Conservation (phyloP, 2,113 vertebrate species). For the Suricata suricatta region DNA sequence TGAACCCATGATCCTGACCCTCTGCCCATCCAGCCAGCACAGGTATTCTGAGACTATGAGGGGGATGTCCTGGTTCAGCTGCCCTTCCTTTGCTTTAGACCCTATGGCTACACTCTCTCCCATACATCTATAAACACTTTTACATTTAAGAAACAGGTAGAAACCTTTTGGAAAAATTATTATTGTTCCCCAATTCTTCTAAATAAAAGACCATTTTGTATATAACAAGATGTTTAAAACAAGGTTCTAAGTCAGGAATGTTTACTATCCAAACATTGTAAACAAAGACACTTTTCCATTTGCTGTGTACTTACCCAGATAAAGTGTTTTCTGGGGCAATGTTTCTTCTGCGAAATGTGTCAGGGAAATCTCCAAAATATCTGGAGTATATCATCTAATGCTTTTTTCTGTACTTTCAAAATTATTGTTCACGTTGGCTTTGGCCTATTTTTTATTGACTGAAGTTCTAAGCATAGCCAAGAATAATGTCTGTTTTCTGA, state of each 20-base stretch:
- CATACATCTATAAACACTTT: not conserved
- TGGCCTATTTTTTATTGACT: not conserved
- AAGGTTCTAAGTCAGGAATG: not conserved
- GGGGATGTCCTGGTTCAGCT: not conserved
- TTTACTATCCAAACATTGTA: not conserved
- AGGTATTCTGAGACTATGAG: not conserved
- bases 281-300: not conserved
- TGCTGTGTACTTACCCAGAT: not conserved
- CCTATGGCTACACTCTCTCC: not conserved
- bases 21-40: not conserved
- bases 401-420: not conserved
- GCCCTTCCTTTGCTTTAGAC: not conserved
- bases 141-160: not conserved
- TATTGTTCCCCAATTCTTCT: not conserved
- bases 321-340: not conserved
- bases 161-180: not conserved
- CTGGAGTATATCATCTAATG: not conserved
- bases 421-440: not conserved
- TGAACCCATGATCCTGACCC: not conserved
- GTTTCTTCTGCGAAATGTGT: not conserved
- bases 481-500: conserved; percentile 19
- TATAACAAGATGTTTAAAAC: not conserved
- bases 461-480: conserved; percentile 1
- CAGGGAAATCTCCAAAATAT: not conserved
- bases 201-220: not conserved